A percentile compares a stretch with the other conserved stretches of the same genome.
Conservation (phyloP, 2,797 vertebrate genomes). For the Kryptolebias ocellatus region DNA sequence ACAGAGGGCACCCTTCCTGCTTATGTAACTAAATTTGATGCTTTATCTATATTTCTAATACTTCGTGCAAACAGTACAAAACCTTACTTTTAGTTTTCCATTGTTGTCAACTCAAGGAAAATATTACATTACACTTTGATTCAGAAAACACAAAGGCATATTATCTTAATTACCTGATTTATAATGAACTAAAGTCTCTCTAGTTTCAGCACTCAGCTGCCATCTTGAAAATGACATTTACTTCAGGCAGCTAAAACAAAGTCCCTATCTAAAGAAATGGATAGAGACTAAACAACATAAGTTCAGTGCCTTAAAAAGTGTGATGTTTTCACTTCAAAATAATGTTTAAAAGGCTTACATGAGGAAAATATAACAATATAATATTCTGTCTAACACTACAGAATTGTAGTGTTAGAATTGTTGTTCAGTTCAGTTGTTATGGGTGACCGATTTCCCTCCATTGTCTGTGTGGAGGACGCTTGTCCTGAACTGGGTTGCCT, state of each 20-base stretch:
- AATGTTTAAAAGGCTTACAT: background rate
- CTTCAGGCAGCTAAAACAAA: background rate
- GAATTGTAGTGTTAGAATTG: background rate
- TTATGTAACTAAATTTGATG: background rate
- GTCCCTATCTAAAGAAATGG: background rate
- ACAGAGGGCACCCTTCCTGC: background rate
- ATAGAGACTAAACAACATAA: background rate
- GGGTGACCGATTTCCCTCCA: background rate
- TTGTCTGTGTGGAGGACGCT: background rate
- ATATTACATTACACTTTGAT: background rate
- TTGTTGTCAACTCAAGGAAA: background rate
- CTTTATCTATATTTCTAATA: background rate
- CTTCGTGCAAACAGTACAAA: conserved; percentile 4
- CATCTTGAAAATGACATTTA: background rate
- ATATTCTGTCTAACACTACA: background rate
- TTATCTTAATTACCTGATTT: background rate
- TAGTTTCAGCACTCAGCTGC: background rate
- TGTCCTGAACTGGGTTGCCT: too few relatives aligned
- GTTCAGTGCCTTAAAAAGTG: background rate
- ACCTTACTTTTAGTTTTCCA: too few relatives aligned
- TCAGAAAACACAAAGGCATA: background rate
- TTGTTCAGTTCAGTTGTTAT: background rate
- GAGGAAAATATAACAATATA: background rate
- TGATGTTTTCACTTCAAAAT: background rate
- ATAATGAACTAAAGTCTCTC: background rate